These are phyloP conservation scores for Periophthalmodon schlosseri DNA, from an alignment of 2,113 vertebrate genomes.

Conservation along the genomic window DNA sequence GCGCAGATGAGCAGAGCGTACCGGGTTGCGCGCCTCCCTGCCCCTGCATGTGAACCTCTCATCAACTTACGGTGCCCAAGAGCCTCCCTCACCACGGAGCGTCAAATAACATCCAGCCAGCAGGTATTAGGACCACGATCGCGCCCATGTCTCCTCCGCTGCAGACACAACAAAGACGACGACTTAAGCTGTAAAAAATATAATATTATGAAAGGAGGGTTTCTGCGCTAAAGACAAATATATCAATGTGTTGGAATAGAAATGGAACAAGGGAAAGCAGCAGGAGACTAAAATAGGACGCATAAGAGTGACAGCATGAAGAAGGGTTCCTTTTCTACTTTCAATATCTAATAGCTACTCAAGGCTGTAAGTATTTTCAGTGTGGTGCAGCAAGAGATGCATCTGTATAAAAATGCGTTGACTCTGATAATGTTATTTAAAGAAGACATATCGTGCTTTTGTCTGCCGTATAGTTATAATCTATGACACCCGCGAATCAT, in stretches of 20 bases:
- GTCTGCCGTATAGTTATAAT: too few species aligned
- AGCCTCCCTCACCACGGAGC: slow-evolving; percentile 14
- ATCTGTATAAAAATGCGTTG: not conserved
- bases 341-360: not conserved
- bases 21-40: slow-evolving; percentile 27
- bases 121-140: slow-evolving; percentile 19
- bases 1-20: not conserved
- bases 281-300: not conserved
- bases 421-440: too few species aligned
- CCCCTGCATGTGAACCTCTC: slow-evolving; percentile 24
- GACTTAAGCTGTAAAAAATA: not conserved
- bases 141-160: slow-evolving; percentile 6
- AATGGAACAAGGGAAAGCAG: not conserved
- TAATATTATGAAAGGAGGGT: not conserved
- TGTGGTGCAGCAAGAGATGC: not conserved
- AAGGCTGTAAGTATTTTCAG: not conserved
- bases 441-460: too few species aligned
- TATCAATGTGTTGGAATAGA: not conserved
- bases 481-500: too few species aligned
- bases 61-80: slow-evolving; percentile 16
- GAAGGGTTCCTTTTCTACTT: not conserved
- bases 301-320: not conserved
- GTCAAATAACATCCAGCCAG: slow-evolving; percentile 18
- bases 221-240: not conserved
- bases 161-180: not conserved